Base-by-base conservation (phyloP, 2,113 vertebrate genomes). In the Conger conger region DNA sequence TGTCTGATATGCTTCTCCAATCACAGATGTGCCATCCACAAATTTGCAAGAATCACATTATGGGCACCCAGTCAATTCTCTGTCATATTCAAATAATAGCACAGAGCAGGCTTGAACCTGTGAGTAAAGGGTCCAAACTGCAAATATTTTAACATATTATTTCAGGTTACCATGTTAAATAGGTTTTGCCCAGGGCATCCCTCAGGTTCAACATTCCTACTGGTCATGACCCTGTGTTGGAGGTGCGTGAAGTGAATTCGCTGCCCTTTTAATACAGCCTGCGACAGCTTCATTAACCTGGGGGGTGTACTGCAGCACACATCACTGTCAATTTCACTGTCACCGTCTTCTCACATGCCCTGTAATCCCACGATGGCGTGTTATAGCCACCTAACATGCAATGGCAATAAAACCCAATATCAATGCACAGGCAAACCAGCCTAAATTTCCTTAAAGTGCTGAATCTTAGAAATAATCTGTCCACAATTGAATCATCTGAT, bases 281-380 rank as follows among this genome's bases (percentile, higher is more conserved):
- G n/a, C 27, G 68, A 73, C 68, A 73, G 68, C 68, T 30, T 73
- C n/a, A 73, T 73, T 73, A 73, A 73, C 68, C 68, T 73, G 68
- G 68, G 27, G 11, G 27, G 9, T 73, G n/a, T 27, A 73, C n/a
- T 73, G 18, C 57, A 33, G 68, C n/a, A 13, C 68, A 33, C 27
- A 73, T 33, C n/a, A 30, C 2, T 20, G n/a, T 33, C 68, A 33
- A 33, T 27, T 30, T 33, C 13, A 3, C 27, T 2, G 1, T n/a
- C n/a, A n/a, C n/a, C n/a, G 9, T 73, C n/a, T 27, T 33, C 68
- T 13, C 7, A 33, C 68, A 73, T 30, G 15, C 68, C n/a, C n/a
- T 73, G 68, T 73, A n/a, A 73, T n/a, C 68, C 13, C 68, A 73
- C 68, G 27, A 11, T 33, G 27, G 5, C 68, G 33, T 27, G 27